A percentile compares a stretch with the other conserved stretches of the same genome.
These are phyloP conservation scores for Hyphantria cunea DNA, from an alignment of 1,140 invertebrate species.

Conservation along the genomic window DNA sequence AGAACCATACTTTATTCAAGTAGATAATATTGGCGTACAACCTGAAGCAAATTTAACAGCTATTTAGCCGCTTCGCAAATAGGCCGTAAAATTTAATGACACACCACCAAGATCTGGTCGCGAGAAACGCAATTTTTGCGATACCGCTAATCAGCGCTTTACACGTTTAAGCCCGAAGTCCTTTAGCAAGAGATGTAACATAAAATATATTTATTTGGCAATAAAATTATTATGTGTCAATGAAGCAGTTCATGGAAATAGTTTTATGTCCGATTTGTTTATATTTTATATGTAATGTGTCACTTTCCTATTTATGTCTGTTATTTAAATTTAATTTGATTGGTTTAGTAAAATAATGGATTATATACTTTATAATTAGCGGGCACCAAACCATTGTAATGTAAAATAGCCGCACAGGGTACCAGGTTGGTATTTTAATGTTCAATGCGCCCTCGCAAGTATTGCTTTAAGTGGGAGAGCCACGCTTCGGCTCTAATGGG, in stretches of 20 bases:
- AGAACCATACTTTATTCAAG: constrained; percentile 11
- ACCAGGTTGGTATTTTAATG: too few species aligned
- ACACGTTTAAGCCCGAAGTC: constrained; percentile 45
- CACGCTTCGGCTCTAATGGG: too few species aligned
- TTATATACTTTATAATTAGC: too few species aligned
- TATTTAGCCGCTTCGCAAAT: constrained; percentile 45
- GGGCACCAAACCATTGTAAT: too few species aligned
- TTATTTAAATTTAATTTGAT: too few species aligned
- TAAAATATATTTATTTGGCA: constrained; percentile 8
- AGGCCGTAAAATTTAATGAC: constrained; percentile 74
- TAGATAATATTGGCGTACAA: constrained; percentile 28
- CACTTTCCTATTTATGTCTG: too few species aligned
- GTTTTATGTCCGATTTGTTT: neutral
- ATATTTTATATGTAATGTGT: neutral
- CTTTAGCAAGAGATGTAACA: constrained; percentile 29
- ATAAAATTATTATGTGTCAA: neutral
- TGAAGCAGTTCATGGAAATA: neutral
- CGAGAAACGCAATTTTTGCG: constrained; percentile 62
- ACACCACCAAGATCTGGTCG: constrained; percentile 51
- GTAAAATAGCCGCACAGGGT: too few species aligned
- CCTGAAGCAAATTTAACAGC: constrained; percentile 7
- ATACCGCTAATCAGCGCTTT: constrained; percentile 50
- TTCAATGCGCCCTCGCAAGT: too few species aligned
- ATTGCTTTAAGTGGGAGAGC: too few species aligned
- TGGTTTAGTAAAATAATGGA: too few species aligned